Percentiles rank a stretch among this genome's conserved stretches.
Conservation (phyloP, 2,113 vertebrate genomes). For the Oncorhynchus masou region DNA sequence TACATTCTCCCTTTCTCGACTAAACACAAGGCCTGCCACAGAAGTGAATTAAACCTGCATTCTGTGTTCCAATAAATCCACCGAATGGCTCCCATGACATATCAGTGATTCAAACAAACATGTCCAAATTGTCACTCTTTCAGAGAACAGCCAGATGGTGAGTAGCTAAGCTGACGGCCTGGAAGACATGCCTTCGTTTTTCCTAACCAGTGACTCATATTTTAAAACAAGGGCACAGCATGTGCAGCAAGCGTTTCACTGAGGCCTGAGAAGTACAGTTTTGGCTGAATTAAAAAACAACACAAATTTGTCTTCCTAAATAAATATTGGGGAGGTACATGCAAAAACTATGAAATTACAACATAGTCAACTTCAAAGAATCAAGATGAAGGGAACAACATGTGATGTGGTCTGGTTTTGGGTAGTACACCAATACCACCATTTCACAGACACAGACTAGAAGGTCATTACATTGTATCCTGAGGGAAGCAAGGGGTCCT, state of each 20-base stretch:
- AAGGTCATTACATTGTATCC: too few species aligned
- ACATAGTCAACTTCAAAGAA: too few species aligned
- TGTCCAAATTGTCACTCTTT: constrained; percentile 55
- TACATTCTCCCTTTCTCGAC: background rate
- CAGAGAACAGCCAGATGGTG: constrained; percentile 60
- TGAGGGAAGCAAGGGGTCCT: too few species aligned
- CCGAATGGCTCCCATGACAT: constrained; percentile 43
- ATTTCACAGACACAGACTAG: too few species aligned
- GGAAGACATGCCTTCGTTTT: constrained; percentile 12
- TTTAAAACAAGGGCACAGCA: background rate
- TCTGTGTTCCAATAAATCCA: background rate
- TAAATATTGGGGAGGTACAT: too few species aligned
- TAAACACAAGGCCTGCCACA: too few species aligned
- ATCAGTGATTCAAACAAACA: constrained; percentile 50
- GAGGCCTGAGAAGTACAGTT: background rate
- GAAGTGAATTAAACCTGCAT: too few species aligned
- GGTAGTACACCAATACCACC: too few species aligned
- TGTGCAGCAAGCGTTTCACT: background rate
- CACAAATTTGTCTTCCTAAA: background rate
- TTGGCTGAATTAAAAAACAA: background rate
- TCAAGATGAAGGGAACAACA: too few species aligned
- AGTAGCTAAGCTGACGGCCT: constrained; percentile 37
- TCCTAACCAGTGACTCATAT: constrained; percentile 25
- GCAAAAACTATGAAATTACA: too few species aligned
- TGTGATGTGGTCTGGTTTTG: too few species aligned